These are phyloP conservation scores for Yasuhikotakia modesta DNA, from an alignment of 2,797 vertebrate genomes.

Conservation along the genomic window DNA sequence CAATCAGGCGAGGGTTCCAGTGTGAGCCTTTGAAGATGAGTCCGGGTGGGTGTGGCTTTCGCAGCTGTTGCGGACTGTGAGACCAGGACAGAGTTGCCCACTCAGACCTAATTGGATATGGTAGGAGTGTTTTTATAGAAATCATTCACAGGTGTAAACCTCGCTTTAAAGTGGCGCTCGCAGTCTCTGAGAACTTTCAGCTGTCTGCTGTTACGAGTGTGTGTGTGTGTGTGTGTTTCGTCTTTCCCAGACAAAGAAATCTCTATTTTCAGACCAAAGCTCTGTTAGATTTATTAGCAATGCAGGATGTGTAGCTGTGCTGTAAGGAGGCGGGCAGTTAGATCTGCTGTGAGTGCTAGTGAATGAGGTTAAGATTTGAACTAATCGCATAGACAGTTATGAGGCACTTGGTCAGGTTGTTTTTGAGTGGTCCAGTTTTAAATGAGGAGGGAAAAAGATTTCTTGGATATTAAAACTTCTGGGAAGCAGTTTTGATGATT, in stretches of 20 bases:
- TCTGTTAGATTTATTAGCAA: constrained; percentile 49
- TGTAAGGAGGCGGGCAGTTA: constrained; percentile 22
- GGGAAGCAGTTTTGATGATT: background rate
- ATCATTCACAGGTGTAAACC: constrained; percentile 63
- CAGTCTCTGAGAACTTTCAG: constrained; percentile 58
- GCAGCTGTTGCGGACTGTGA: constrained; percentile 51
- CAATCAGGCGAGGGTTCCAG: constrained; percentile 17
- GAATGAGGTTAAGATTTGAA: background rate
- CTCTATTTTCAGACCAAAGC: constrained; percentile 50
- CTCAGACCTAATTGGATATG: constrained; percentile 62
- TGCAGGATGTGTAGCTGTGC: constrained; percentile 21
- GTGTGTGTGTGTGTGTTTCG: constrained; percentile 12
- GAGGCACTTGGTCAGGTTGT: background rate
- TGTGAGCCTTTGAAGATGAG: constrained; percentile 37
- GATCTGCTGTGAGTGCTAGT: constrained; percentile 14
- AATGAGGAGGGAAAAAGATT: too few relatives aligned
- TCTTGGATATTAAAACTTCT: background rate
- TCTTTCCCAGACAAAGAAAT: constrained; percentile 55
- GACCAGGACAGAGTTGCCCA: constrained; percentile 51
- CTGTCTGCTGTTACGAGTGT: constrained; percentile 41
- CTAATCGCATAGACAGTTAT: background rate
- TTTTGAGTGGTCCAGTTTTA: background rate
- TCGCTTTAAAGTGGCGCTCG: constrained; percentile 53
- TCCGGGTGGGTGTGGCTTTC: constrained; percentile 15
- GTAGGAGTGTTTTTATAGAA: constrained; percentile 62